A percentile compares a stretch with the other conserved stretches of the same genome.
Conservation (phyloP, 2,888 invertebrate genomes). For the Dorcus parallelipipedus region DNA sequence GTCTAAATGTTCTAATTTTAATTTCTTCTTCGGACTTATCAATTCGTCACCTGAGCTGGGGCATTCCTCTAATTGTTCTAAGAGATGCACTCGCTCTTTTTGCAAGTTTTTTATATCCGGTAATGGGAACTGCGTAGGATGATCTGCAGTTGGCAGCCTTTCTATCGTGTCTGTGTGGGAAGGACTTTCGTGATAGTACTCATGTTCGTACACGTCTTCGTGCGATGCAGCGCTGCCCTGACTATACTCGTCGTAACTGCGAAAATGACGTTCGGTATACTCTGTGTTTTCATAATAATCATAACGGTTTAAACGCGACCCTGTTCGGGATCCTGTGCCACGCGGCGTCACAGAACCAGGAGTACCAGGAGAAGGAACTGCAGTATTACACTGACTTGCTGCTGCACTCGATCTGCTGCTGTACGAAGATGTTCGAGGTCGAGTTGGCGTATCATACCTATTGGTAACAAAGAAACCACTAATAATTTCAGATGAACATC, state of each 20-base stretch:
- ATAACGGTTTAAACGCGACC: constrained; percentile 40
- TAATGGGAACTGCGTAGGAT: constrained; percentile 42
- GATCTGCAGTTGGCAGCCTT: constrained; percentile 31
- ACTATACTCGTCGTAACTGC: constrained; percentile 71
- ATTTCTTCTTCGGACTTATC: constrained; percentile 63
- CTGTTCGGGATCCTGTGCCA: constrained; percentile 48
- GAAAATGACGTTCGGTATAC: constrained; percentile 56
- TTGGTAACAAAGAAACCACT: too few species aligned
- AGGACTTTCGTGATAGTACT: constrained; percentile 50
- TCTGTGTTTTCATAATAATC: constrained; percentile 46
- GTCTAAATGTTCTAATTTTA: constrained; percentile 57
- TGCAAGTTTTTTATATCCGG: constrained; percentile 66
- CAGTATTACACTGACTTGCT: constrained; percentile 47
- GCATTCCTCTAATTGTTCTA: constrained; percentile 69
- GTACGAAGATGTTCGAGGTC: constrained; percentile 56
- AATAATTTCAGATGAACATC: constrained; percentile 2
- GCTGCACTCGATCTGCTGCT: constrained; percentile 50
- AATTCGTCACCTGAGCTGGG: constrained; percentile 68
- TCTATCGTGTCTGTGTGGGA: constrained; percentile 46
- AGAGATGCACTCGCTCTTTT: constrained; percentile 66
- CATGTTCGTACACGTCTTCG: constrained; percentile 55
- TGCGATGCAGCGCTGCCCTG: constrained; percentile 65
- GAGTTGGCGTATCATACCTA: constrained; percentile 60
- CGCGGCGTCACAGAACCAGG: constrained; percentile 48
- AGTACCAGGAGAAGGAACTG: constrained; percentile 54